Evolutionary conservation across 2,888 invertebrate species (phyloP).

Genomic region (Netelia inedita): DNA sequence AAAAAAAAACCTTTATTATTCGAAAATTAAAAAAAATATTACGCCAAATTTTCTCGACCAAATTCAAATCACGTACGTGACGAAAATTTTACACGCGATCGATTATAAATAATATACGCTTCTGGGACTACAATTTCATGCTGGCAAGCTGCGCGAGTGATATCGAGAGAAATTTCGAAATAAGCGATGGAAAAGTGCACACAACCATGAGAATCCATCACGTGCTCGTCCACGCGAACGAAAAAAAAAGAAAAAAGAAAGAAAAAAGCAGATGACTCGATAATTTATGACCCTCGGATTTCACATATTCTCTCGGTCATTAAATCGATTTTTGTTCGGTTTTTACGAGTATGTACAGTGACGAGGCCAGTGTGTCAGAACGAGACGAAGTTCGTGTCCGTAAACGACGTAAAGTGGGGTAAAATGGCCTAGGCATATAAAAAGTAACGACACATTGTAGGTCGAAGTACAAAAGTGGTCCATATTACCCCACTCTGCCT

Average conservation of each 20-base stretch:
- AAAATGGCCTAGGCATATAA: too few species aligned
- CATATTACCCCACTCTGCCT: not conserved
- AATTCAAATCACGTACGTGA: too few species aligned
- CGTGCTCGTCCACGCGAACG: conserved; percentile 23
- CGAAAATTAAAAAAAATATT: too few species aligned
- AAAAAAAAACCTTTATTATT: too few species aligned
- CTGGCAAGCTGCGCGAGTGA: conserved; percentile 2
- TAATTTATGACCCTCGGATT: conserved; percentile 32
- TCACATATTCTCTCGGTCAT: conserved; percentile 32
- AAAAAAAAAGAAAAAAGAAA: conserved; percentile 1
- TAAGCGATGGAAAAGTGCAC: conserved; percentile 27
- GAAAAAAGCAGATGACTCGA: conserved; percentile 34
- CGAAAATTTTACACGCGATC: too few species aligned
- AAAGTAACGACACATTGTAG: too few species aligned
- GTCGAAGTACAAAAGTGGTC: not conserved
- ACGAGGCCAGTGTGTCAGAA: conserved; percentile 63
- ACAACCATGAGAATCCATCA: conserved; percentile 29
- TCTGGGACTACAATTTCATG: not conserved
- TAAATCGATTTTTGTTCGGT: conserved; percentile 58
- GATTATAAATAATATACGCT: too few species aligned
- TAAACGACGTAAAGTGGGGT: too few species aligned
- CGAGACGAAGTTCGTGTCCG: conserved; percentile 10
- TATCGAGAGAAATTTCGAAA: conserved; percentile 26
- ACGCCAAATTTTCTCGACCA: too few species aligned
- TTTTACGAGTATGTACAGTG: not conserved